Conservation (phyloP, 1,140 invertebrate genomes). For the Papilio polyxenes region DNA sequence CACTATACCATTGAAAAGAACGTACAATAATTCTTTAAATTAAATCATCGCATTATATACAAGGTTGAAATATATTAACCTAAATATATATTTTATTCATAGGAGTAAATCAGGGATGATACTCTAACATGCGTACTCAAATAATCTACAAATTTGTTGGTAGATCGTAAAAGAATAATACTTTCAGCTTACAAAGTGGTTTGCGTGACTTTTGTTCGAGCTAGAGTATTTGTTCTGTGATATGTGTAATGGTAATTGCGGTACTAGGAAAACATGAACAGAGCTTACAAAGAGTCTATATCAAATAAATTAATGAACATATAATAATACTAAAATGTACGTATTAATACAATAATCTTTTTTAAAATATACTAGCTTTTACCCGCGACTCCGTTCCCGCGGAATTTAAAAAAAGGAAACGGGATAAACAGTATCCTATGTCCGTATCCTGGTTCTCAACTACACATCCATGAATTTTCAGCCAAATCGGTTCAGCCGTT, state of each 20-base stretch:
- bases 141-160: neutral
- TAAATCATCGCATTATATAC: neutral
- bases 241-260: slow-evolving; percentile 21
- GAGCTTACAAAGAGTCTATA: neutral
- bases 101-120: neutral
- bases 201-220: slow-evolving; percentile 26
- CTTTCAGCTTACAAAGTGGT: slow-evolving; percentile 5
- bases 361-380: no score
- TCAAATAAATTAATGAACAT: neutral
- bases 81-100: neutral
- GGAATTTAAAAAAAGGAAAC: no score
- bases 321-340: neutral
- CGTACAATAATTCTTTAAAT: neutral
- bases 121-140: neutral
- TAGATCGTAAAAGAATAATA: neutral
- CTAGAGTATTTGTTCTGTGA: slow-evolving; percentile 18
- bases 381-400: no score
- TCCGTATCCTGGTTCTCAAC: no score
- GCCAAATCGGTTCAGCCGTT: no score
- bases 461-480: no score
- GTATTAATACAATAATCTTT: neutral
- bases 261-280: slow-evolving; percentile 4
- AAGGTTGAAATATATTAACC: neutral
- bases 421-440: no score
- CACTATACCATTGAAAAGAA: neutral